phyloP scores from a whole-genome alignment of 2,888 invertebrate genomes.

The Eilema caniola region DNA sequence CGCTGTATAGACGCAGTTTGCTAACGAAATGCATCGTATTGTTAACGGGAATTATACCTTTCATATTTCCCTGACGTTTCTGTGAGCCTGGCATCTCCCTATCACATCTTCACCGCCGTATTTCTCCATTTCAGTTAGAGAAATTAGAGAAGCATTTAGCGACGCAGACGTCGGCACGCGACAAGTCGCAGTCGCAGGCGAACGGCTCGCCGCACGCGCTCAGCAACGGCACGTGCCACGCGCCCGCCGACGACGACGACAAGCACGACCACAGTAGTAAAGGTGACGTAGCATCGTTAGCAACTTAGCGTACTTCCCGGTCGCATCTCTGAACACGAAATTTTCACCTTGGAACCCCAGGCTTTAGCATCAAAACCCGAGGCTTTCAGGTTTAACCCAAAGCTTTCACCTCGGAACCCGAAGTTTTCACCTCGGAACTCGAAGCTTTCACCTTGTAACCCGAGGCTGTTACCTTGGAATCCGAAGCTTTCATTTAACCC shows the following conservation, averaged over 20 bases:
- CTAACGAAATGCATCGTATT: no score
- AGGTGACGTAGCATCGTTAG: slow-evolving; percentile 43
- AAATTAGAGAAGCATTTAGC: slow-evolving; percentile 73
- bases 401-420: no score
- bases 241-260: slow-evolving; percentile 14
- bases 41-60: no score
- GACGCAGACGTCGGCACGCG: slow-evolving; percentile 54
- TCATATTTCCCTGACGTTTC: no score
- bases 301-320: neutral
- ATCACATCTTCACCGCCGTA: no score
- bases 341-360: no score
- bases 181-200: slow-evolving; percentile 52
- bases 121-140: slow-evolving; percentile 66
- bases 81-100: no score
- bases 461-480: neutral
- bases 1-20: no score
- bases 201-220: slow-evolving; percentile 42
- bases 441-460: neutral
- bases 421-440: no score
- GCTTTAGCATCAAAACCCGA: neutral
- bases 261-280: slow-evolving; percentile 45
- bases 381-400: no score
- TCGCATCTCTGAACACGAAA: neutral
- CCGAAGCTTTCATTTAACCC: no score
- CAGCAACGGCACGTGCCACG: slow-evolving; percentile 27